Conservation (phyloP, 2,888 invertebrate genomes). For the Scaptomyza cyrtandrae region DNA sequence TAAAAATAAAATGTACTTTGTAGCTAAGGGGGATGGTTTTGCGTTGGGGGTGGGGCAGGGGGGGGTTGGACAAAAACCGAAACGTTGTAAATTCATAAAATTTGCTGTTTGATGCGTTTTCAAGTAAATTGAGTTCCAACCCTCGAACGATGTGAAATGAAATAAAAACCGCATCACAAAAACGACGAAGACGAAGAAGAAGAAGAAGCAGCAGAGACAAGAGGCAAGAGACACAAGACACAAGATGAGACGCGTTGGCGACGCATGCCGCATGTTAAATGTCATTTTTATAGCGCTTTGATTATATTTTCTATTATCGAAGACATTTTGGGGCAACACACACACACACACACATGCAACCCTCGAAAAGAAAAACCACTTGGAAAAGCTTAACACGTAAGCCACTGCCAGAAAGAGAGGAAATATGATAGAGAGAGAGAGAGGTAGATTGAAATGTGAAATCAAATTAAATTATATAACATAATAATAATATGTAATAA, state of each 20-base stretch:
- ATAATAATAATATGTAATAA: conserved; percentile 77
- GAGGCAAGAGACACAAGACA: neutral
- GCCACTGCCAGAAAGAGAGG: conserved; percentile 31
- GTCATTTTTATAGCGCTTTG: conserved; percentile 81
- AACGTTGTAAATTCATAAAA: conserved; percentile 80
- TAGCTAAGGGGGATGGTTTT: conserved; percentile 9
- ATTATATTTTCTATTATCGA: conserved; percentile 81
- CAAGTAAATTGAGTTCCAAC: conserved; percentile 81
- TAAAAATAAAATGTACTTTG: conserved; percentile 21
- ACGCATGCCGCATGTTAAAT: conserved; percentile 79
- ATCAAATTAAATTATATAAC: conserved; percentile 80
- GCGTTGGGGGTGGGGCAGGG: neutral
- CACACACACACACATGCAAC: conserved; percentile 39
- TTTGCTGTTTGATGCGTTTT: conserved; percentile 81
- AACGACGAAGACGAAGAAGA: conserved; percentile 26
- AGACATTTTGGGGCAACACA: conserved; percentile 72
- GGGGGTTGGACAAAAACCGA: conserved; percentile 53
- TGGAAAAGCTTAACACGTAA: conserved; percentile 50
- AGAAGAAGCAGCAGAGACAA: neutral
- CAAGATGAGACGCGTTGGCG: conserved; percentile 66
- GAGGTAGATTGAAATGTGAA: conserved; percentile 44
- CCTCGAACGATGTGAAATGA: conserved; percentile 74
- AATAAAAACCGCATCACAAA: conserved; percentile 74
- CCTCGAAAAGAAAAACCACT: conserved; percentile 40
- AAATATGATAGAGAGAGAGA: conserved; percentile 6